A percentile compares a stretch with the other conserved stretches of the same genome.
phyloP scores from a whole-genome alignment of 1,140 invertebrate species.

The Nephotettix cincticeps region DNA sequence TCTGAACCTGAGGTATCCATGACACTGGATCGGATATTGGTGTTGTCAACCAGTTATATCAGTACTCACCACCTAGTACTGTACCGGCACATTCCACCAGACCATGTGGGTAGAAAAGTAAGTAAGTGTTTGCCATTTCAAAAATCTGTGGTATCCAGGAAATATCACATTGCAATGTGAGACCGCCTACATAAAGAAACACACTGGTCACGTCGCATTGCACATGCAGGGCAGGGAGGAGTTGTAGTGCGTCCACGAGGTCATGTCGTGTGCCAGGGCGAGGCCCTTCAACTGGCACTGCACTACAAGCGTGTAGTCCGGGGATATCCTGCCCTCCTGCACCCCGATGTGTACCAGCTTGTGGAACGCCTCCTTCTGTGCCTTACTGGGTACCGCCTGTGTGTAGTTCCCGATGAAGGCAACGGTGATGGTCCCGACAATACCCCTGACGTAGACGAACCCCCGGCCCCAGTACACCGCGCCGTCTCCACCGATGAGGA shows the following conservation, averaged over 20 bases:
- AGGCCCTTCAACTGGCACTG: conserved; percentile 67
- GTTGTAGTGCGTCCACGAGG: conserved; percentile 60
- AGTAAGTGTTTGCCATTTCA: too few relatives aligned
- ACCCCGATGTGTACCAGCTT: conserved; percentile 48
- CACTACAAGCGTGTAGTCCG: conserved; percentile 64
- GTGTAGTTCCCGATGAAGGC: conserved; percentile 67
- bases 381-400: conserved; percentile 44
- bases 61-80: too few relatives aligned
- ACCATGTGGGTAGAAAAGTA: too few relatives aligned
- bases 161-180: too few relatives aligned
- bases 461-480: conserved; percentile 64
- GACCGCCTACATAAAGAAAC: too few relatives aligned
- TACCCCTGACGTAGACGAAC: conserved; percentile 57
- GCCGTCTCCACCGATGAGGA: conserved; percentile 62
- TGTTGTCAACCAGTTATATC: too few relatives aligned
- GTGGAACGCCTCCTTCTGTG: conserved; percentile 24
- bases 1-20: too few relatives aligned
- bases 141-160: too few relatives aligned
- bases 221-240: not conserved
- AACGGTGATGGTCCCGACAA: conserved; percentile 63
- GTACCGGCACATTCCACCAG: too few relatives aligned
- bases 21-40: too few relatives aligned
- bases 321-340: conserved; percentile 48
- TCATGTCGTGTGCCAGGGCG: conserved; percentile 59
- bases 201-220: not conserved